phyloP scores from a whole-genome alignment of 2,888 invertebrate species.

The Drosophila pegasa region DNA sequence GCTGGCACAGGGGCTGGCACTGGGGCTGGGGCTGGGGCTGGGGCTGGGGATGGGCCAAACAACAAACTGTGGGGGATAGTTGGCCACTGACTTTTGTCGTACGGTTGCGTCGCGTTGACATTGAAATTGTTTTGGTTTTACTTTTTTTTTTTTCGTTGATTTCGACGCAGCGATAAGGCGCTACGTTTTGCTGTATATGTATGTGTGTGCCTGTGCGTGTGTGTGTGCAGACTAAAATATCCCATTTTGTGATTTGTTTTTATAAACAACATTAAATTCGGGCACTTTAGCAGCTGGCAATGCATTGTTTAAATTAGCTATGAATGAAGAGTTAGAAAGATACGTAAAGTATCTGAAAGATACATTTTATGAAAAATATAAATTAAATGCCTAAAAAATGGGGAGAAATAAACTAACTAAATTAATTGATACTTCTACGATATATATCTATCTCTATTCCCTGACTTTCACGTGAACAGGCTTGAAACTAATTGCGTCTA shows the following conservation, averaged over 20 bases:
- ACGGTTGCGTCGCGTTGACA: conserved; percentile 70
- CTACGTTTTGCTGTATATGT: conserved; percentile 48
- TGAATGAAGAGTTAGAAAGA: conserved; percentile 12
- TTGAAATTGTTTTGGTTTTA: conserved; percentile 75
- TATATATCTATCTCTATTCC: background rate
- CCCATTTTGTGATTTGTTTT: conserved; percentile 69
- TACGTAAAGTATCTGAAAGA: conserved; percentile 28
- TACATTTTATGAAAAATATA: background rate
- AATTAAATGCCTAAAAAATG: background rate
- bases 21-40: background rate
- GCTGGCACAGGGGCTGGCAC: background rate
- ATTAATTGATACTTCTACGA: background rate
- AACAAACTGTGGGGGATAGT: conserved; percentile 48
- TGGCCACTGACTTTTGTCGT: conserved; percentile 70
- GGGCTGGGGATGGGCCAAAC: conserved; percentile 1
- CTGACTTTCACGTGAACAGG: background rate
- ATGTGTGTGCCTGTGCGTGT: conserved; percentile 5
- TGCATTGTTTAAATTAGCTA: conserved; percentile 39
- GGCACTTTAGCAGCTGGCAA: conserved; percentile 51
- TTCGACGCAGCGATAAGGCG: conserved; percentile 76
- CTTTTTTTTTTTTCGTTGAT: conserved; percentile 69
- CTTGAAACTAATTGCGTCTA: conserved; percentile 8
- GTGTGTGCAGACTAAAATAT: conserved; percentile 52
- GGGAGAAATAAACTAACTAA: background rate
- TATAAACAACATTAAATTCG: conserved; percentile 68